Base-by-base conservation (phyloP, 2,113 vertebrate genomes). In the Crotophaga sulcirostris region DNA sequence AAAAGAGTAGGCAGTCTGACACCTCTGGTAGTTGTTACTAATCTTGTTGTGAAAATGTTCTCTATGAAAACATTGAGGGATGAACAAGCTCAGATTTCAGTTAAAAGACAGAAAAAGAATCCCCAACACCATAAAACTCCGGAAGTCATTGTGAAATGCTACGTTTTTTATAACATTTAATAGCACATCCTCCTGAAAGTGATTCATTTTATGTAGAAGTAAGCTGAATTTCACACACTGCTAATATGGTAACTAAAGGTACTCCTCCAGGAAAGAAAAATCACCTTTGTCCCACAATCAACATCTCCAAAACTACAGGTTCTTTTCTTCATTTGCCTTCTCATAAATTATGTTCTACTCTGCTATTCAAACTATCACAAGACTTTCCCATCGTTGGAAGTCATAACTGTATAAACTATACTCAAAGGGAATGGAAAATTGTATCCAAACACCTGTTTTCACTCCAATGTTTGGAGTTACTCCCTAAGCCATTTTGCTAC, bases 161-260 rank as follows among this genome's bases (percentile, higher is more conserved):
- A 4, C 3, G 7, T 1, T 13, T 67, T 70, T 54, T 47, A 8
- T 23, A 14, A 45, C 0, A 1, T 66, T 81, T 54, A 51, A 36
- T 19, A 67, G 92, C 28, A 82, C 25, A 49, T 51, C 42, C 55
- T 78, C 31, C 78, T 34, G 28, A 62, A 76, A 78, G 0, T 3
- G 2, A 63, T 55, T 34, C 7, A 72, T 34, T 87, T 44, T 23
- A 34, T 2, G 3, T 12, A 72, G 56, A 17, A 13, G 6, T 14
- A 55, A 42, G 36, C 17, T 45, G 36, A 68, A 76, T 79, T 82
- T 79, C 91, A 60, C 33, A 14, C 40, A 44, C 26, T 47, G 34
- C 6, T 56, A 47, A 42, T 18, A 44, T 2, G 10, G 19, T 26
- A 87, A 70, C 13, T 67, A 51, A 59, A 82, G 23, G 33, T 59